Evolutionary conservation across 2,888 invertebrate species (phyloP).

Genomic region (Cylloceria caligata): DNA sequence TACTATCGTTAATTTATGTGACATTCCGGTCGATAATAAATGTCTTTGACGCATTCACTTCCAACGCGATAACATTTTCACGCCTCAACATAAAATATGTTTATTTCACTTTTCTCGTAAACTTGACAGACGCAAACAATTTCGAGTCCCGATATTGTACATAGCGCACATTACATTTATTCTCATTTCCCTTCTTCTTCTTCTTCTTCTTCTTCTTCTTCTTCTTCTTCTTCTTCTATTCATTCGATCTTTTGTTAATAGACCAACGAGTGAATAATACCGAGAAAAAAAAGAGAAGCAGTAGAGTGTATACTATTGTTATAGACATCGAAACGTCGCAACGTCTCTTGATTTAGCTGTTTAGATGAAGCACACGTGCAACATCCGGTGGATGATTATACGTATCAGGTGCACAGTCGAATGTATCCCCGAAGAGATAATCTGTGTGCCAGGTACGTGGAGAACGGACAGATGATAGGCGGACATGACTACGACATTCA

Average conservation of each 20-base stretch:
- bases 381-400: background rate
- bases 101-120: background rate
- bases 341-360: too few relatives aligned
- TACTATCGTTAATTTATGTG: conserved; percentile 57
- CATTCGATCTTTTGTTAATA: conserved; percentile 3
- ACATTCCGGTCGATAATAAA: conserved; percentile 47
- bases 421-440: background rate
- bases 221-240: background rate
- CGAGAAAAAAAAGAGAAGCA: too few relatives aligned
- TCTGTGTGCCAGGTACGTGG: conserved; percentile 43
- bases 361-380: conserved; percentile 9
- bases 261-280: background rate
- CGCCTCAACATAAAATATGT: background rate
- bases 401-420: background rate
- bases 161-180: conserved; percentile 12
- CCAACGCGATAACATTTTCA: conserved; percentile 29
- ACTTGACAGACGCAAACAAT: background rate
- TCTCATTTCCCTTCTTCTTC: background rate
- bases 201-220: background rate
- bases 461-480: conserved; percentile 1
- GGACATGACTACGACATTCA: conserved; percentile 61
- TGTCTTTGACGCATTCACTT: conserved; percentile 22
- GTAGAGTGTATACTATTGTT: too few relatives aligned
- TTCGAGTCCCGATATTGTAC: background rate
- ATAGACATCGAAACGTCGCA: too few relatives aligned